phyloP scores from a whole-genome alignment of 2,888 invertebrate genomes.

The Epinotia ramella region DNA sequence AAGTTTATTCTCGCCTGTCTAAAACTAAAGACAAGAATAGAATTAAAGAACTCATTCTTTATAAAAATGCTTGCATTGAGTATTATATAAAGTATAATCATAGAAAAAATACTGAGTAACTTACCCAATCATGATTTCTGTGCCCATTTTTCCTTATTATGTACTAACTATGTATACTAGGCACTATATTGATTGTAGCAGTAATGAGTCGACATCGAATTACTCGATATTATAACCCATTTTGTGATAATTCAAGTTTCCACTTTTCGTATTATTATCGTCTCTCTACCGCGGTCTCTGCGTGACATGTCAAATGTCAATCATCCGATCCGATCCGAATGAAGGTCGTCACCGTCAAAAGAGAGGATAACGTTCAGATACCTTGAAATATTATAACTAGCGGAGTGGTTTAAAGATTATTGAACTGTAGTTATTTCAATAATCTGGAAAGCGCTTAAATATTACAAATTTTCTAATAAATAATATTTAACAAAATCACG shows the following conservation, averaged over 20 bases:
- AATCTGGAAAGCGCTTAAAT: no score
- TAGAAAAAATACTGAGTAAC: constrained; percentile 9
- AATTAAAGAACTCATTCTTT: not conserved
- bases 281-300: not conserved
- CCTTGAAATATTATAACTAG: no score
- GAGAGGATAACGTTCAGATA: no score
- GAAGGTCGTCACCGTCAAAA: no score
- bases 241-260: constrained; percentile 4
- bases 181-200: not conserved
- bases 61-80: not conserved
- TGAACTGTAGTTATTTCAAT: no score
- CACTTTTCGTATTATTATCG: not conserved
- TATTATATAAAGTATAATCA: not conserved
- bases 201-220: constrained; percentile 6
- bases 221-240: constrained; percentile 21
- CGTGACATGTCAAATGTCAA: not conserved
- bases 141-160: constrained; percentile 33
- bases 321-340: no score
- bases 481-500: no score
- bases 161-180: not conserved
- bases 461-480: no score
- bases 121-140: constrained; percentile 39
- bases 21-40: not conserved
- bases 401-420: no score
- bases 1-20: not conserved